These are phyloP conservation scores for Typhlomys cinereus DNA, from an alignment of 2,113 vertebrate species.

Conservation along the genomic window DNA sequence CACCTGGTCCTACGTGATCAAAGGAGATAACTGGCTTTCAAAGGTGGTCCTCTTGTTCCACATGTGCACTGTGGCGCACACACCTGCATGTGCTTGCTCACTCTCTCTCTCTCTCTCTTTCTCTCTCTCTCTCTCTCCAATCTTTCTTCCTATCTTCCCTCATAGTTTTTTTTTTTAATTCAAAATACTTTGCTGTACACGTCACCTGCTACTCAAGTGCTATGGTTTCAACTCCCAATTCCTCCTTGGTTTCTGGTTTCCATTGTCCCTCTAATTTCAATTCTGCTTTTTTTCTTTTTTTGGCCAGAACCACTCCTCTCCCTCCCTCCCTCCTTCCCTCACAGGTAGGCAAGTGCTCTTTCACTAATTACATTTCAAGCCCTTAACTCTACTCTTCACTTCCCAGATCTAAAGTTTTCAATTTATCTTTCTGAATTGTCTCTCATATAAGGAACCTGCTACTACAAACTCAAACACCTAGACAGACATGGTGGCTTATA, in stretches of 20 bases:
- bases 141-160: too few species aligned
- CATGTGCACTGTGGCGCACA: too few species aligned
- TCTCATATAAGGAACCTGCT: background rate
- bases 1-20: too few species aligned
- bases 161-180: too few species aligned
- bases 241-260: constrained; percentile 1
- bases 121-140: too few species aligned
- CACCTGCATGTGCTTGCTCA: too few species aligned
- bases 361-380: background rate
- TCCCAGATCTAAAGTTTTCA: constrained; percentile 2
- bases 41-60: too few species aligned
- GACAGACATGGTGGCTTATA: too few species aligned
- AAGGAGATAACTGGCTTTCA: too few species aligned
- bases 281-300: background rate
- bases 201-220: background rate
- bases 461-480: background rate
- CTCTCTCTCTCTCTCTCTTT: too few species aligned
- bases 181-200: background rate
- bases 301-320: background rate
- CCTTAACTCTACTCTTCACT: background rate
- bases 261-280: background rate
- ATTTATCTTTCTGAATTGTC: constrained; percentile 16
- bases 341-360: background rate
- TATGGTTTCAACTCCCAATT: background rate
- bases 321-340: too few species aligned